These are phyloP conservation scores for Parapristionchus giblindavisi DNA, from an alignment of 2,888 invertebrate genomes.

Conservation along the genomic window DNA sequence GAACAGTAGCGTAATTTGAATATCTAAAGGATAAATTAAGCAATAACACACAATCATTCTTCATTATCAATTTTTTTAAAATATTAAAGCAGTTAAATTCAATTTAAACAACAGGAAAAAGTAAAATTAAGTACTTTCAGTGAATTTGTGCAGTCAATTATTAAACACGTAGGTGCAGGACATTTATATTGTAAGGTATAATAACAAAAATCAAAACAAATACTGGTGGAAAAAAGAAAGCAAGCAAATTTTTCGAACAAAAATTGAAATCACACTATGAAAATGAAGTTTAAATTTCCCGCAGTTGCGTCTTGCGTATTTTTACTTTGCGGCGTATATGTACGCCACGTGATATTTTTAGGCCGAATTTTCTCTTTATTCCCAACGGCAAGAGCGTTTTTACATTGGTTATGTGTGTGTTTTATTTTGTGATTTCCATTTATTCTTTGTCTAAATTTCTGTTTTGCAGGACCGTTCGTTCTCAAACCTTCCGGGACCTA, in stretches of 20 bases:
- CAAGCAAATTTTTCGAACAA: no score
- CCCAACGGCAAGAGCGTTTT: not conserved
- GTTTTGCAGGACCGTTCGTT: conserved; percentile 21
- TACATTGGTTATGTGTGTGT: not conserved
- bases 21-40: no score
- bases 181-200: no score
- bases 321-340: conserved; percentile 1
- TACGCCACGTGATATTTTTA: not conserved
- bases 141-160: no score
- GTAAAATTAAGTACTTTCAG: no score
- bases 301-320: not conserved
- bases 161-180: no score
- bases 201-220: no score
- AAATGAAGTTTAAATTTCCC: conserved; percentile 13
- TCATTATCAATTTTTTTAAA: no score
- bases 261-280: conserved; percentile 33
- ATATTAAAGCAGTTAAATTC: no score
- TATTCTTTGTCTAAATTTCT: not conserved
- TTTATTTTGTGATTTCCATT: not conserved
- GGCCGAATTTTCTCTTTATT: not conserved
- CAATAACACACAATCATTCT: no score
- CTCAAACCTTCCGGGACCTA: conserved; percentile 27
- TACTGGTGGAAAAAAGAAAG: not conserved
- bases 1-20: no score
- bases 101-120: no score